Evolutionary conservation across 1,140 invertebrate genomes (phyloP).

Genomic region (Habropoda laboriosa): DNA sequence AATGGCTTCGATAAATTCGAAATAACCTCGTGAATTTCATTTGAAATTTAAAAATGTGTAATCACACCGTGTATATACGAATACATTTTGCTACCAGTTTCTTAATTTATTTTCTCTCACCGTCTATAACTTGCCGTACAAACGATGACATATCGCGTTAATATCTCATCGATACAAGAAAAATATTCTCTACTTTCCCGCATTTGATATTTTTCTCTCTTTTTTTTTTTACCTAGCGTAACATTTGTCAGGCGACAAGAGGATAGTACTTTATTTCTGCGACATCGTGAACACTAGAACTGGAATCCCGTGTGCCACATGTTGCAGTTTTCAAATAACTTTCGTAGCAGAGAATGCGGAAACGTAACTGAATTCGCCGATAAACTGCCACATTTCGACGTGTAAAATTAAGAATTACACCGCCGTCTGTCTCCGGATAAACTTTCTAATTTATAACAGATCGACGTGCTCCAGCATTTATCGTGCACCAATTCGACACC

Average conservation of each 20-base stretch:
- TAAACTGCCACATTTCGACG: background rate
- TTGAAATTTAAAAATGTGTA: too few species aligned
- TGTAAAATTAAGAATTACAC: background rate
- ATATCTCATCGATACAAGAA: background rate
- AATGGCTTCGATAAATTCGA: too few species aligned
- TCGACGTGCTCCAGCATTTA: background rate
- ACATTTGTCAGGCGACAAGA: background rate
- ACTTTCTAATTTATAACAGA: slow-evolving; percentile 25
- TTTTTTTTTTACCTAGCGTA: background rate
- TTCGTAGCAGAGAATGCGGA: background rate
- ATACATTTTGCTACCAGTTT: too few species aligned
- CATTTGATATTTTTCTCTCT: too few species aligned
- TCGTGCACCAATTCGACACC: background rate
- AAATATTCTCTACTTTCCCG: too few species aligned
- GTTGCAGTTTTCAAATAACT: slow-evolving; percentile 14
- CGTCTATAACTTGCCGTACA: too few species aligned
- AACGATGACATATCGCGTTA: background rate
- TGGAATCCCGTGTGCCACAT: background rate
- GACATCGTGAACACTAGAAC: background rate
- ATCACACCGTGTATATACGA: too few species aligned
- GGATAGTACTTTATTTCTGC: background rate
- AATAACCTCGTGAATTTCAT: too few species aligned
- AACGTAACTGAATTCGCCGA: background rate
- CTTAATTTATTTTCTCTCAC: too few species aligned
- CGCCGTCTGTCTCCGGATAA: background rate